Percentiles rank a stretch among this genome's conserved stretches.
Evolutionary conservation across 2,888 invertebrate genomes (phyloP).

Genomic region (Cryptocheilus praepositus): DNA sequence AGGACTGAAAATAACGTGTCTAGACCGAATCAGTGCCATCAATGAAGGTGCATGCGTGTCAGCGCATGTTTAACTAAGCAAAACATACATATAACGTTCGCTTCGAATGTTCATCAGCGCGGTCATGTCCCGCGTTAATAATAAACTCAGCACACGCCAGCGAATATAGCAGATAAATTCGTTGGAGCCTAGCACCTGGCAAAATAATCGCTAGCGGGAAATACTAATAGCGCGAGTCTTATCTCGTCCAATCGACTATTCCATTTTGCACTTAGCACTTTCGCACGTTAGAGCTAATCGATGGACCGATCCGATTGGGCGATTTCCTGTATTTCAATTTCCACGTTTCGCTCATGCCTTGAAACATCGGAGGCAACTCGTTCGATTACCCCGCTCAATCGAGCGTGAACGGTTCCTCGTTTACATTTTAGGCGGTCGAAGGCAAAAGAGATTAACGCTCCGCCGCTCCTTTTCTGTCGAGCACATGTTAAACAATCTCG

Average conservation of each 20-base stretch:
- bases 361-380: conserved; percentile 11
- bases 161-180: too few species aligned
- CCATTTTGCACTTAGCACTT: too few species aligned
- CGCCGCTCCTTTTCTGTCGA: not conserved
- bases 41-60: too few species aligned
- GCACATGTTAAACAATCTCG: not conserved
- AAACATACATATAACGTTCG: too few species aligned
- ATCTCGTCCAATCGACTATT: too few species aligned
- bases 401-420: conserved; percentile 46
- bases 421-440: conserved; percentile 24
- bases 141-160: too few species aligned
- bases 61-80: too few species aligned
- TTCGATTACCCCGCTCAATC: conserved; percentile 46
- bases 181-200: not conserved
- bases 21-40: too few species aligned
- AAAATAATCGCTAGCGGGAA: conserved; percentile 12
- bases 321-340: conserved; percentile 48
- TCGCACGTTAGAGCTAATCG: conserved; percentile 1
- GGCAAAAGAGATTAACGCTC: not conserved
- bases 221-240: too few species aligned
- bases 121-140: too few species aligned
- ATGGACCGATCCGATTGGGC: conserved; percentile 32
- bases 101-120: too few species aligned
- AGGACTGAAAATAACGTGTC: too few species aligned
- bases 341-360: conserved; percentile 20